phyloP scores from a whole-genome alignment of 2,797 vertebrate genomes.

The Borostomias antarcticus region DNA sequence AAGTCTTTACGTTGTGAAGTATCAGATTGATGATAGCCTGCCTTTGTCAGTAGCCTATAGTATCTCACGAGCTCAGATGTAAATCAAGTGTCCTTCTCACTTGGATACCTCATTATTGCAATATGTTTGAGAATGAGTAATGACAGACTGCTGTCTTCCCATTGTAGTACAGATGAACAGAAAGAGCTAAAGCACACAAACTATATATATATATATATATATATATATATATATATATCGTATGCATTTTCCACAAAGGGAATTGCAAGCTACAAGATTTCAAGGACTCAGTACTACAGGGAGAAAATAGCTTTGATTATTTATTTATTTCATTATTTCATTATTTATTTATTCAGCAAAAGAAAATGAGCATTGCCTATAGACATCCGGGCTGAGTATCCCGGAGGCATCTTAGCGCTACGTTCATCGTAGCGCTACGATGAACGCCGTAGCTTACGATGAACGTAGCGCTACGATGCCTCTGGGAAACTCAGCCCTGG shows the following conservation, averaged over 20 bases:
- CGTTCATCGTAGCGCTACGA: too few species aligned
- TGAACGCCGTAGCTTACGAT: too few species aligned
- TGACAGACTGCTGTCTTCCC: conserved; percentile 47
- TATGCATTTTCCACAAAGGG: conserved; percentile 66
- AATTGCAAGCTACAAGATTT: conserved; percentile 61
- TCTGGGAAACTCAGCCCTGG: conserved; percentile 35
- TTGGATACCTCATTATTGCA: conserved; percentile 48
- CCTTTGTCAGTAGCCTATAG: conserved; percentile 5
- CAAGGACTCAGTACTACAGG: conserved; percentile 53
- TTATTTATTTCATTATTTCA: too few species aligned
- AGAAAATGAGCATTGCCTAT: conserved; percentile 58
- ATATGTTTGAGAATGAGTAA: conserved; percentile 55
- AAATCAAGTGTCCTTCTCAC: conserved; percentile 51
- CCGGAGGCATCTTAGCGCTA: too few species aligned
- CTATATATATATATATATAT: too few species aligned
- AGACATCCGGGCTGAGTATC: too few species aligned
- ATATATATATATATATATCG: too few species aligned
- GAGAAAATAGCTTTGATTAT: conserved; percentile 70
- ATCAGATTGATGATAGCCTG: conserved; percentile 58
- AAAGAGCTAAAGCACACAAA: conserved; percentile 49
- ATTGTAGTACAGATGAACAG: conserved; percentile 52
- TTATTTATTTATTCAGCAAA: conserved; percentile 70
- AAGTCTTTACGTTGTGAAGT: conserved; percentile 60
- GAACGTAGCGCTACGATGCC: too few species aligned
- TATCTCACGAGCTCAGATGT: conserved; percentile 38